phyloP scores from a whole-genome alignment of 2,113 vertebrate genomes.

The Eublepharis macularius region DNA sequence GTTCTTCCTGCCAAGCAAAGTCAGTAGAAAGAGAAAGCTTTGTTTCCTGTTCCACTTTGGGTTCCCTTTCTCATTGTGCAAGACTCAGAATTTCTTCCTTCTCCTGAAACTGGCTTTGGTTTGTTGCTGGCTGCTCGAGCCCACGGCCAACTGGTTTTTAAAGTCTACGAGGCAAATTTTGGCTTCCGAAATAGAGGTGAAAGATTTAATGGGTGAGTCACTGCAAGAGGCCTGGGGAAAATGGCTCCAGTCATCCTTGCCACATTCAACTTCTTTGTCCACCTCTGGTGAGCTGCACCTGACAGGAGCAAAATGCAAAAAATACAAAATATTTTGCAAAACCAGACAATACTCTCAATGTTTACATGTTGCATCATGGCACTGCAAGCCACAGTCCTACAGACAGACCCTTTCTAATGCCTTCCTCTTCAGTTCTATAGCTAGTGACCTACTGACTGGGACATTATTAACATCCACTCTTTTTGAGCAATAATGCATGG shows the following conservation, averaged over 20 bases:
- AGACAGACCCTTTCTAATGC: background rate
- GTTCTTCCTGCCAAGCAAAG: conserved; percentile 25
- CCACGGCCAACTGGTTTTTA: conserved; percentile 60
- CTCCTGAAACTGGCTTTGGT: conserved; percentile 69
- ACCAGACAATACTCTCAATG: background rate
- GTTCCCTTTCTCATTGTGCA: background rate
- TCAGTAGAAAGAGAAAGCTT: background rate
- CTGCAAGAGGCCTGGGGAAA: conserved; percentile 45
- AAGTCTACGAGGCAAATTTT: conserved; percentile 79
- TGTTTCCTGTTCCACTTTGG: background rate
- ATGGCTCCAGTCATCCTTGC: conserved; percentile 26
- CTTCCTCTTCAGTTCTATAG: background rate
- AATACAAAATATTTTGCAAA: background rate
- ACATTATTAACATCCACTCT: background rate
- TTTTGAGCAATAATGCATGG: background rate
- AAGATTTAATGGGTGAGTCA: conserved; percentile 78
- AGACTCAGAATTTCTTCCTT: conserved; percentile 71
- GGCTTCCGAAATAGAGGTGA: conserved; percentile 81
- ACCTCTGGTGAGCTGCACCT: conserved; percentile 35
- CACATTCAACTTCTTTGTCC: rapidly evolving
- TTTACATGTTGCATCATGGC: background rate
- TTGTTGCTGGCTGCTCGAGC: conserved; percentile 51
- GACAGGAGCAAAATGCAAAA: conserved; percentile 16
- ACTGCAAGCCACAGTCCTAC: background rate
- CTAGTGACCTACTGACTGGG: background rate